phyloP scores from a whole-genome alignment of 2,113 vertebrate genomes.

The Willisornis vidua region DNA sequence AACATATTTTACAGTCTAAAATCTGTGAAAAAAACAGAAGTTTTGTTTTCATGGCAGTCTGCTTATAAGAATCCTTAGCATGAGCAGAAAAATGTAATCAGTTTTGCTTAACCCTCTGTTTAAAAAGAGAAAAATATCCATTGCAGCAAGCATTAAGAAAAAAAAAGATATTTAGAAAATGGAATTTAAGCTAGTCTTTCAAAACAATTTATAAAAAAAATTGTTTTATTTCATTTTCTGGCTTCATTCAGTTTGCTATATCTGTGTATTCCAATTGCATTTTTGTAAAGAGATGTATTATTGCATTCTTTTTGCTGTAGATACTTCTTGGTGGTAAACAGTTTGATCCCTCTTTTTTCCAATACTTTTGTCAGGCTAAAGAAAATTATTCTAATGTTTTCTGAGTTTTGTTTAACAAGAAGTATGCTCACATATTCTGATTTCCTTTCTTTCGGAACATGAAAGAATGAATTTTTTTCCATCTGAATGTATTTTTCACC shows the following conservation, averaged over 20 bases:
- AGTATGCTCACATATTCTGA: neutral
- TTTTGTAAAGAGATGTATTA: neutral
- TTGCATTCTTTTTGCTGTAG: slow-evolving; percentile 15
- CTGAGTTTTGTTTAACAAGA: neutral
- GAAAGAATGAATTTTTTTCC: neutral
- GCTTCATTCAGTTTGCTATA: neutral
- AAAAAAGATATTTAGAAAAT: neutral
- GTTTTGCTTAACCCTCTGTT: neutral
- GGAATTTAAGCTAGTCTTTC: neutral
- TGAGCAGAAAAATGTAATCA: neutral
- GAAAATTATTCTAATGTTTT: neutral
- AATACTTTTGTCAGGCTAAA: neutral
- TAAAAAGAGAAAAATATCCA: neutral
- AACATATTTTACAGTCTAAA: neutral
- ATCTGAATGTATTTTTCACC: neutral
- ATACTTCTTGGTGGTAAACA: slow-evolving; percentile 16
- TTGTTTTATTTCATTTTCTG: slow-evolving; percentile 4
- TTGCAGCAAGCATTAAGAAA: neutral
- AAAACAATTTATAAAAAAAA: neutral
- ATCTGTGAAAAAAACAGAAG: neutral
- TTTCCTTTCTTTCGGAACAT: neutral
- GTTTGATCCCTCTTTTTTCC: neutral
- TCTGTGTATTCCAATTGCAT: neutral
- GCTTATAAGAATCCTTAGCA: neutral
- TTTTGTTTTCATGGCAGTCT: neutral